A percentile compares a stretch with the other conserved stretches of the same genome.
Evolutionary conservation across 2,888 invertebrate genomes (phyloP).

Genomic region (Sabatieria punctata): DNA sequence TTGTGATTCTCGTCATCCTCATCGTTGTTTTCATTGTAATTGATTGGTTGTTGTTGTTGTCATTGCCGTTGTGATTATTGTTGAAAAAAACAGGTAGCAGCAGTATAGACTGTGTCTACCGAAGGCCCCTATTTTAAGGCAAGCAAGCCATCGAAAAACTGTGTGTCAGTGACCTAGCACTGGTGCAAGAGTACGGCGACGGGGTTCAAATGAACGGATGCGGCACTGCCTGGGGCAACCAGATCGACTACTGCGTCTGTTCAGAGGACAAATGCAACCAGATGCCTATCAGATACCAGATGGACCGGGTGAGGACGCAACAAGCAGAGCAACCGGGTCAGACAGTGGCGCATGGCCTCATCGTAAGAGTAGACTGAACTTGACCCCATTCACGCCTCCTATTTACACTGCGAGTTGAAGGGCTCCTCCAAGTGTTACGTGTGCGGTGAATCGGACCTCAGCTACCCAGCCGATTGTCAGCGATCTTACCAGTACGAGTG

Average conservation of each 20-base stretch:
- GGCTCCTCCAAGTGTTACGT: conserved; percentile 4
- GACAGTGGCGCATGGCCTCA: not conserved
- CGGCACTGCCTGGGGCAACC: conserved; percentile 1
- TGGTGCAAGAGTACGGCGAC: conserved; percentile 19
- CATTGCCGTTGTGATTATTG: no score
- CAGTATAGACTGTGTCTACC: no score
- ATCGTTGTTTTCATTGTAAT: no score
- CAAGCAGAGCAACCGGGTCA: not conserved
- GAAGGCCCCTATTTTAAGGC: conserved; percentile 17
- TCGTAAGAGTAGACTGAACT: not conserved
- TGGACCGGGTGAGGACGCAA: not conserved
- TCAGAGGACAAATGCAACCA: conserved; percentile 17
- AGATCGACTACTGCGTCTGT: conserved; percentile 19
- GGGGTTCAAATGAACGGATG: conserved; percentile 15
- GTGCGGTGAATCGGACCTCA: conserved; percentile 6
- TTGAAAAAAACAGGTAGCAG: no score
- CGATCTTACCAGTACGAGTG: conserved; percentile 6
- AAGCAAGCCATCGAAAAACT: conserved; percentile 22
- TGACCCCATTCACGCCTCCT: no score
- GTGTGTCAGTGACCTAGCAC: conserved; percentile 19
- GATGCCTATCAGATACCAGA: conserved; percentile 10
- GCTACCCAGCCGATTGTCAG: not conserved
- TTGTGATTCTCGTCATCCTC: no score
- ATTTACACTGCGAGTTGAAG: no score
- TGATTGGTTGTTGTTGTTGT: no score